Base-by-base conservation (phyloP, 1,140 invertebrate genomes). In the Lamellibrachia luymesi region DNA sequence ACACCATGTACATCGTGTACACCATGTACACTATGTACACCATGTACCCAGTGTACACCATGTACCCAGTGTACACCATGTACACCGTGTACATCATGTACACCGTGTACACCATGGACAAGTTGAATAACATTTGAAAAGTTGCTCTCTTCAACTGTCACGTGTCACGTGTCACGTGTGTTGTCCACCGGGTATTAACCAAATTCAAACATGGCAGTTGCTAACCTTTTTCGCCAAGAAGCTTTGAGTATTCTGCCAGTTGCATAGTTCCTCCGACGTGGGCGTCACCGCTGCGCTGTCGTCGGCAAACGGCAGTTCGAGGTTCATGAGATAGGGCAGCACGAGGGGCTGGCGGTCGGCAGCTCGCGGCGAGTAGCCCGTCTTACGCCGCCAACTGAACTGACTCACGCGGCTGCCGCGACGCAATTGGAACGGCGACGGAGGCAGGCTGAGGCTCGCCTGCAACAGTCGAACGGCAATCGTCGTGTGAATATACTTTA, bases 251-350 rank as follows among this genome's bases (percentile, higher is more conserved):
- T 93, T 93, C 50, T 94, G 95, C 92, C 95, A 94, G 94, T 95
- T 96, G 95, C 95, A 96, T 95, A 96, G 94, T 94, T 99, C 98
- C 97, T 99, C 99, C 92, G 98, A 99, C 98, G 99, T 99, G 22
- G 99, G 99, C 91, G 99, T 99, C 4, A 99, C 99, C 92, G 99
- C 99, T 95, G 98, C 98, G 91, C 98, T 99, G 96, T 99, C 99
- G 96, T 99, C 99, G 51, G 98, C 99, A 96, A 98, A 99, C 25
- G 99, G 99, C 95, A 99, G 97, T 96, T 99, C 98, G 96, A 99
- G 98, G 93, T 98, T 98, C 96, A 99, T 99, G 95, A 99, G 97
- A 97, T 99, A 99, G 92, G 98, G 99, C 92, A 99, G 97, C 90
- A 99, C 98, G 93, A 99, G 97, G 4, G 99, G 98, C 96, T 99